These are phyloP conservation scores for Chionoecetes opilio DNA, from an alignment of 1,140 invertebrate genomes.

Conservation along the genomic window DNA sequence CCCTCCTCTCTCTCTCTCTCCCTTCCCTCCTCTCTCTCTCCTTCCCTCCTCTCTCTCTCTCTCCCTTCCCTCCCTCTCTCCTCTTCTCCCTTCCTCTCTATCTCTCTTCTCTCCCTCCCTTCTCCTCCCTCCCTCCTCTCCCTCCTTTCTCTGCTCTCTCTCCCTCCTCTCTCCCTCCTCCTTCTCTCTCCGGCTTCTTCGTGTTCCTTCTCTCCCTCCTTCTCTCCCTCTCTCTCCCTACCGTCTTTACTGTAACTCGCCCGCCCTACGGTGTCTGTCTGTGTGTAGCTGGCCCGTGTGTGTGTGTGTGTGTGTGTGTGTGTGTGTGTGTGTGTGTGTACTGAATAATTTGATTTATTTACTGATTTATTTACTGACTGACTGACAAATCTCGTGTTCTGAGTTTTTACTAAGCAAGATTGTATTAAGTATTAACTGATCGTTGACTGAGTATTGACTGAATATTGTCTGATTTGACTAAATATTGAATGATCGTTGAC, in stretches of 20 bases:
- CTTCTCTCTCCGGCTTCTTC: neutral
- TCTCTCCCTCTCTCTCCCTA: neutral
- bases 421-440: too few relatives aligned
- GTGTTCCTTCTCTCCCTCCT: neutral
- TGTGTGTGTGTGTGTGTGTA: conserved; percentile 52
- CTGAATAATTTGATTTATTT: neutral
- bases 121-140: neutral
- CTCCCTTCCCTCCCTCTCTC: too few relatives aligned
- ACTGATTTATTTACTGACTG: neutral
- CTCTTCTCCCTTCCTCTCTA: too few relatives aligned
- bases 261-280: neutral
- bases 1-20: neutral
- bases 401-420: too few relatives aligned
- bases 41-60: neutral
- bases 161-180: neutral
- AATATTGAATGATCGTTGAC: too few relatives aligned
- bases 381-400: too few relatives aligned
- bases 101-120: neutral
- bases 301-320: conserved; percentile 66
- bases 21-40: neutral
- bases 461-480: too few relatives aligned
- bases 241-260: neutral
- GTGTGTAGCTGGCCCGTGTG: conserved; percentile 35
- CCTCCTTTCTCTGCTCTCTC: too few relatives aligned
- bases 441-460: too few relatives aligned